Base-by-base conservation (phyloP, 2,797 vertebrate genomes). In the Pogoniulus pusillus region DNA sequence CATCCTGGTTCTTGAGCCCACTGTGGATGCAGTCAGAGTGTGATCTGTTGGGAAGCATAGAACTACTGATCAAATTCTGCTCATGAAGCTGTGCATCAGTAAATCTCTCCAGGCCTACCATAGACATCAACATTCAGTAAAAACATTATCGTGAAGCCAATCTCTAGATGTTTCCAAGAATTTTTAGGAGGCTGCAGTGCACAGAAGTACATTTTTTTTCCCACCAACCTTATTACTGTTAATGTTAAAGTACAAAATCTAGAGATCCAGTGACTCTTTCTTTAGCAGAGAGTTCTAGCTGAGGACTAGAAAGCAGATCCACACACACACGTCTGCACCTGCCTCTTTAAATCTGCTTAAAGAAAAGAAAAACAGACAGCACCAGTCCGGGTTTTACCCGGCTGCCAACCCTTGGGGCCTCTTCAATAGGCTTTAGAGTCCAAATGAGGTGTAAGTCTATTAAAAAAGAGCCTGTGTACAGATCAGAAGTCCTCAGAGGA, bases 371-470 rank as follows among this genome's bases (percentile, higher is more conserved):
- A 96, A 96, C 96, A 95, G 96, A 96, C 89, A 95, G 91, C 96
- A 96, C 91, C 91, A 82, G 95, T 96, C 97, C 96, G 96, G 96
- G 93, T 97, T 93, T 95, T 96, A 97, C 95, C 94, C 47, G 34
- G 90, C 97, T 96, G 87, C 74, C 97, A 84, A 92, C 97, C 98
- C 97, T 97, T 96, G 95, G 97, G 98, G 98, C 97, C 97, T 94
- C 98, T 98, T 98, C 98, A 98, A 97, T 96, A 97, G 96, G 97
- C 96, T 98, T 98, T 98, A 98, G 97, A 97, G 98, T 97, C 97
- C 98, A 98, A 98, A 98, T 98, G 98, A 98, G 97, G 98, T 98
- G 96, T 98, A 98, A 98, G 97, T 98, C 98, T 98, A 98, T 98
- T 98, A 98, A 98, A 98, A 98, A 97, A 97, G 97, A 98, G 97